Conservation (phyloP, 1,140 invertebrate species). For the Drosophila punjabiensis region DNA sequence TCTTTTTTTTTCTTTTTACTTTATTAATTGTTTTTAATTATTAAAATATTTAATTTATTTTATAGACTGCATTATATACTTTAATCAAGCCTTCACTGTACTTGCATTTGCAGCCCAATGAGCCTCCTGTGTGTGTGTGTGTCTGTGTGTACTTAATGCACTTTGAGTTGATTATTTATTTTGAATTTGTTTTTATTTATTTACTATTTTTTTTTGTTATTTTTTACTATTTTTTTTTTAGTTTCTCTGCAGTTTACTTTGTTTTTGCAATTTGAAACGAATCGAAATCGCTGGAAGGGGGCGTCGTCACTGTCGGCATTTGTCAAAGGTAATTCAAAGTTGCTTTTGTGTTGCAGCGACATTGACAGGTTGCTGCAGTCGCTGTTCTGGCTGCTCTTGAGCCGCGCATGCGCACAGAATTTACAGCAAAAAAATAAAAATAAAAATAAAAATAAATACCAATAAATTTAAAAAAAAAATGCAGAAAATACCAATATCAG, state of each 20-base stretch:
- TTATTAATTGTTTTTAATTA: background rate
- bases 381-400: conserved; percentile 74
- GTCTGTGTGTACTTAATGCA: conserved; percentile 33
- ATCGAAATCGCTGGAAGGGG: conserved; percentile 39
- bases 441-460: background rate
- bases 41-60: background rate
- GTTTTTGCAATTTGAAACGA: conserved; percentile 68
- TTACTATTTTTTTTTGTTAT: conserved; percentile 11
- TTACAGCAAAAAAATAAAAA: background rate
- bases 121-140: conserved; percentile 7
- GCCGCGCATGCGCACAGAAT: conserved; percentile 61
- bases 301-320: conserved; percentile 47
- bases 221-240: background rate
- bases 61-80: background rate
- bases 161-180: conserved; percentile 42
- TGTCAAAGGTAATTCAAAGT: conserved; percentile 60
- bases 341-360: conserved; percentile 50
- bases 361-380: conserved; percentile 48
- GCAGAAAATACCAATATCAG: background rate
- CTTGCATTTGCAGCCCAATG: conserved; percentile 6
- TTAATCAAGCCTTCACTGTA: conserved; percentile 2
- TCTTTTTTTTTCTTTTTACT: background rate
- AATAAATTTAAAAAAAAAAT: background rate
- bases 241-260: conserved; percentile 18
- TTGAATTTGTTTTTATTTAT: conserved; percentile 16